These are phyloP conservation scores for Stenoptilia bipunctidactyla DNA, from an alignment of 2,888 invertebrate species.

Conservation along the genomic window DNA sequence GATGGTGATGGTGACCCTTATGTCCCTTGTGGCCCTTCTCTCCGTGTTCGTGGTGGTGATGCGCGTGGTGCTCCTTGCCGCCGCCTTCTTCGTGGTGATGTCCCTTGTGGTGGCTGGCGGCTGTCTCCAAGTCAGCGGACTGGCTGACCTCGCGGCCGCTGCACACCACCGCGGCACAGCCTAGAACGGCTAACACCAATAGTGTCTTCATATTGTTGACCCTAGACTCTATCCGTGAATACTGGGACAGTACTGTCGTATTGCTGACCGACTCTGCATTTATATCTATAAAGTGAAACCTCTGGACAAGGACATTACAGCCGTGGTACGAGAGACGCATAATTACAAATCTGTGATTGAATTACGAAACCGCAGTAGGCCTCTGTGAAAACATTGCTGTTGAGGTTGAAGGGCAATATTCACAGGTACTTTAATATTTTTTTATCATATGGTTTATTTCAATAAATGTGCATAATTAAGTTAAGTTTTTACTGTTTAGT, in stretches of 20 bases:
- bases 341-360: conserved; percentile 31
- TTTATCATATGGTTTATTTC: no score
- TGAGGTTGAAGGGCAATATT: no score
- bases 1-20: conserved; percentile 81
- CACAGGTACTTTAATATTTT: no score
- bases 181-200: conserved; percentile 47
- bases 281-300: conserved; percentile 66
- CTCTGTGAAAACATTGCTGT: no score
- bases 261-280: conserved; percentile 43
- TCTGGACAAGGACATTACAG: conserved; percentile 56
- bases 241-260: conserved; percentile 49
- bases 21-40: conserved; percentile 85
- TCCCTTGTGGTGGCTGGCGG: conserved; percentile 57
- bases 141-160: conserved; percentile 46
- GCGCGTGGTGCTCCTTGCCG: conserved; percentile 76
- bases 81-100: conserved; percentile 76
- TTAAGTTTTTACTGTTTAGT: no score
- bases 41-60: conserved; percentile 78
- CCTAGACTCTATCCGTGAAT: conserved; percentile 43
- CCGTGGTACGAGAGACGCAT: conserved; percentile 42
- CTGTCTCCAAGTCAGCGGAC: conserved; percentile 56
- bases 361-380: conserved; percentile 26
- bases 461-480: no score
- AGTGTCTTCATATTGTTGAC: conserved; percentile 52
- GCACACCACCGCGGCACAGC: conserved; percentile 40